Conservation (phyloP, 2,113 vertebrate species). For the Esox niger region DNA sequence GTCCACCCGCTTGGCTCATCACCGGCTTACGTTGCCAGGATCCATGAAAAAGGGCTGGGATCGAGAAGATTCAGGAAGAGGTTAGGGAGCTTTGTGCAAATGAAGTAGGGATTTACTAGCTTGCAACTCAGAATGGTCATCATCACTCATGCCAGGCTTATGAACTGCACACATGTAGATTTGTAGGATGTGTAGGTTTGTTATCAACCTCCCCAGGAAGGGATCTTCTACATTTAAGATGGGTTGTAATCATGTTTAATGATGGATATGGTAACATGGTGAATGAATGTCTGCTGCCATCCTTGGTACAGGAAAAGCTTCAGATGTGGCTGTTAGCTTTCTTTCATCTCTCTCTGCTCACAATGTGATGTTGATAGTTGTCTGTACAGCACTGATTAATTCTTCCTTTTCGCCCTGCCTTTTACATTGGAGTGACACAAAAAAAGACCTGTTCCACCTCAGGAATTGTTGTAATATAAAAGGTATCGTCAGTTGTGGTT, state of each 20-base stretch:
- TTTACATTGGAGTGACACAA: not conserved
- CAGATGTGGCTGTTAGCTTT: not conserved
- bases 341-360: not conserved
- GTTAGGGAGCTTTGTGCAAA: not conserved
- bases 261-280: not conserved
- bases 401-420: not conserved
- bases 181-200: not conserved
- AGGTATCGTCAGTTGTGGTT: not conserved
- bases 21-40: not conserved
- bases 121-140: conserved; percentile 10
- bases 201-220: no score
- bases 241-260: not conserved
- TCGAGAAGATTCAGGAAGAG: conserved; percentile 17
- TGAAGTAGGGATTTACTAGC: conserved; percentile 10
- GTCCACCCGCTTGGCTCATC: not conserved
- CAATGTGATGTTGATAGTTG: not conserved
- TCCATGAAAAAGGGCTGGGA: conserved; percentile 8
- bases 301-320: not conserved
- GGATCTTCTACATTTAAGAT: not conserved
- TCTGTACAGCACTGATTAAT: not conserved
- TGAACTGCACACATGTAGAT: not conserved
- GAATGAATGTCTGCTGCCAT: not conserved
- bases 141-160: not conserved
- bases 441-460: not conserved
- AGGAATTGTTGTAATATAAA: not conserved